phyloP scores from a whole-genome alignment of 2,113 vertebrate genomes.

The Gulo gulo region DNA sequence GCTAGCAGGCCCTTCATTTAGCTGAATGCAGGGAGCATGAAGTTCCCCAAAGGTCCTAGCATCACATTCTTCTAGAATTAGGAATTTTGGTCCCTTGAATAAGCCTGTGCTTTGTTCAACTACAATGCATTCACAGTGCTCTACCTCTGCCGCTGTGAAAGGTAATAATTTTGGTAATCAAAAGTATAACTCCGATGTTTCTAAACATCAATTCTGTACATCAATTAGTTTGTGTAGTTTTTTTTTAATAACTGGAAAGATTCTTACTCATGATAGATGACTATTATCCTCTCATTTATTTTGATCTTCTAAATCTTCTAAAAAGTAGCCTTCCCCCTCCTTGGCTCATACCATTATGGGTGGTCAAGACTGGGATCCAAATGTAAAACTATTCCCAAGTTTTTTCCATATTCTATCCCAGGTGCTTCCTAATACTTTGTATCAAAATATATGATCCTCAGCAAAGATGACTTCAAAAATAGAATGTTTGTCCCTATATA shows the following conservation, averaged over 20 bases:
- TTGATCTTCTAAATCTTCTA: constrained; percentile 14
- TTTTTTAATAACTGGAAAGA: background rate
- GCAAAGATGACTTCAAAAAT: background rate
- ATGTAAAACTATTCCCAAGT: background rate
- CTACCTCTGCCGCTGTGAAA: background rate
- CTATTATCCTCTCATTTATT: background rate
- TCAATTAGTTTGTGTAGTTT: background rate
- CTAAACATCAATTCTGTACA: background rate
- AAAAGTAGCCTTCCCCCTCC: background rate
- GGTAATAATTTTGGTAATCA: background rate
- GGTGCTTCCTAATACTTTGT: background rate
- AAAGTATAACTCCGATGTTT: background rate
- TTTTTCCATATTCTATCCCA: background rate
- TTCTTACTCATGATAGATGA: background rate
- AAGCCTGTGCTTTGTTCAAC: background rate
- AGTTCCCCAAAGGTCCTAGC: background rate
- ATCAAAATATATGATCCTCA: background rate
- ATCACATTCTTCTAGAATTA: background rate
- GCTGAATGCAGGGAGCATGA: background rate
- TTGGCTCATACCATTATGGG: background rate
- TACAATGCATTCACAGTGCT: background rate
- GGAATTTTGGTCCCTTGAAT: background rate
- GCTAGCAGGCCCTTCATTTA: background rate
- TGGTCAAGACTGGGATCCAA: background rate
- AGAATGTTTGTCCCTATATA: background rate